phyloP scores from a whole-genome alignment of 2,113 vertebrate species.

The Halichoeres trimaculatus region DNA sequence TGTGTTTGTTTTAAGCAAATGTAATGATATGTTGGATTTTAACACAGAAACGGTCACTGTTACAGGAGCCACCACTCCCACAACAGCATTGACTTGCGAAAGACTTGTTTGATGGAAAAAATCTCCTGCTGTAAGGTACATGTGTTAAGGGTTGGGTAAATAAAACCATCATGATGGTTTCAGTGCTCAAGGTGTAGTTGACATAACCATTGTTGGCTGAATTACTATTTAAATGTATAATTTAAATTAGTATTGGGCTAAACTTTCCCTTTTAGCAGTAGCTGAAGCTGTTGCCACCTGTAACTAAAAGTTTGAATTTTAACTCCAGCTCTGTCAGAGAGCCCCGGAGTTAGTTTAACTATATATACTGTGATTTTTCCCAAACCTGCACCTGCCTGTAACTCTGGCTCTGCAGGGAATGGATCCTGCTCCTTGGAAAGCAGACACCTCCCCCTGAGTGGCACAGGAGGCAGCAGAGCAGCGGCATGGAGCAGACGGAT shows the following conservation, averaged over 20 bases:
- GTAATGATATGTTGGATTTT: too few relatives aligned
- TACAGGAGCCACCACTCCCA: too few relatives aligned
- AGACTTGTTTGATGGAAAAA: too few relatives aligned
- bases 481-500: slow-evolving; percentile 65
- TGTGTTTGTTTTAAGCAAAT: too few relatives aligned
- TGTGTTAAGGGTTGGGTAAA: too few relatives aligned
- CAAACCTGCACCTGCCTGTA: slow-evolving; percentile 21
- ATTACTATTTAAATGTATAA: too few relatives aligned
- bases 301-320: background rate
- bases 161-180: too few relatives aligned
- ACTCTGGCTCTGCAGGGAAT: slow-evolving; percentile 25
- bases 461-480: slow-evolving; percentile 39
- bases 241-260: background rate
- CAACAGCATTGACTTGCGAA: too few relatives aligned
- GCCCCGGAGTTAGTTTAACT: background rate
- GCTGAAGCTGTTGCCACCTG: background rate
- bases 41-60: too few relatives aligned
- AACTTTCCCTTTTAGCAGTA: background rate
- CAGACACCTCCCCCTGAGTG: slow-evolving; percentile 12
- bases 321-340: background rate
- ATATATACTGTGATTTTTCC: slow-evolving; percentile 36
- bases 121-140: too few relatives aligned
- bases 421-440: slow-evolving; percentile 49
- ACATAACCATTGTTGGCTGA: too few relatives aligned
- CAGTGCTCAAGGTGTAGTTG: too few relatives aligned